Evolutionary conservation across 2,888 invertebrate genomes (phyloP), one percentile per base, ranked within the genome.

Genomic region (Desoria tigrina): DNA sequence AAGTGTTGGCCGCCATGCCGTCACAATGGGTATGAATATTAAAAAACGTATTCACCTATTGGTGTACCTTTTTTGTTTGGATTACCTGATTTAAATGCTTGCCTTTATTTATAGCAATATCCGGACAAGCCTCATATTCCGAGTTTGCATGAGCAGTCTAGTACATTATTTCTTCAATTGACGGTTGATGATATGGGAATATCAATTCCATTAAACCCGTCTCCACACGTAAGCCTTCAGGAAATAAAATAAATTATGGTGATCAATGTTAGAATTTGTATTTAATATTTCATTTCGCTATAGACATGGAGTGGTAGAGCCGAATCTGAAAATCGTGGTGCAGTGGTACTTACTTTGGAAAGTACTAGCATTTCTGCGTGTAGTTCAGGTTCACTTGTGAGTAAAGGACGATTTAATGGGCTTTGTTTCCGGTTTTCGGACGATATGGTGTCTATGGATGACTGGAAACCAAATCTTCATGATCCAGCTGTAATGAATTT

Each of bases 161-260:
- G 94, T 54, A 95, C 93, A 16, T 81, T 97, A 73, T 97, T 96
- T 80, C 82, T 97, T 55, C 96, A 97, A 79, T 82, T 97, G 37
- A 95, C 95, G 0, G 94, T 97, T 0, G 93, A 95, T 78, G 97
- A 97, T 78, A 93, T 97, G 86, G 96, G 97, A 3, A 93, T 97
- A 71, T 97, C 96, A 79, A 81, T 97, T 67, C 97, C 96, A 0
- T 82, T 96, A 23, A 92, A 92, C 80, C 90, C 90, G 61, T 84
- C 90, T 18, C 90, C 92, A 1, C 84, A 88, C 77, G 87, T 84
- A 78, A 80, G 78, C 75, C 53, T 24, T n/a, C n/a, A n/a, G n/a
- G n/a, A n/a, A n/a, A n/a, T n/a, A n/a, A n/a, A n/a, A n/a, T n/a
- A n/a, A n/a, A n/a, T n/a, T n/a, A n/a, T n/a, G n/a, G n/a, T n/a